Evolutionary conservation across 2,797 vertebrate species (phyloP).

Genomic region (Masticophis lateralis): DNA sequence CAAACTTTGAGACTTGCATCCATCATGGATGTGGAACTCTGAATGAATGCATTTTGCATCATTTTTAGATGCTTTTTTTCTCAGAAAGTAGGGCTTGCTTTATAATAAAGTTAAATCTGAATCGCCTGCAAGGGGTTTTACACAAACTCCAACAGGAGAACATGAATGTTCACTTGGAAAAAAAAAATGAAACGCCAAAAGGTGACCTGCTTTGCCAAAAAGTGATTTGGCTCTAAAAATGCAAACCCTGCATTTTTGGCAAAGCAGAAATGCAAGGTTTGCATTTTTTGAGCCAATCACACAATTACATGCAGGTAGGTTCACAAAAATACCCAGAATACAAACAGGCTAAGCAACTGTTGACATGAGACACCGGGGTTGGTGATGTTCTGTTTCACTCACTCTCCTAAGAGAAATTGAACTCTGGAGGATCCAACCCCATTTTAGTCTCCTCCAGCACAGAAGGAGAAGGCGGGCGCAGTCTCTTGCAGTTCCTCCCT

Average conservation of each 20-base stretch:
- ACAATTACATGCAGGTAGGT: not conserved
- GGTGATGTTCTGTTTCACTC: not conserved
- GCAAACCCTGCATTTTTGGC: too few species aligned
- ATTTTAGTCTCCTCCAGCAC: not conserved
- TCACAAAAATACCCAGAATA: not conserved
- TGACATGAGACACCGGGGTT: fast-evolving
- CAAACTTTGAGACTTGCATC: too few species aligned
- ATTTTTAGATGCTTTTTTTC: not conserved
- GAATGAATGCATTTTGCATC: too few species aligned
- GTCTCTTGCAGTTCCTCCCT: not conserved
- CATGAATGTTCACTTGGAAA: not conserved
- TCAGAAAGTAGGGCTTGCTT: not conserved
- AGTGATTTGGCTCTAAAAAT: too few species aligned
- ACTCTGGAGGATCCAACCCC: not conserved
- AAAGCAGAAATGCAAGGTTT: not conserved
- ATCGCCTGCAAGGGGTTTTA: not conserved
- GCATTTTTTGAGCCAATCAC: not conserved
- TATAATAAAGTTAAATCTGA: not conserved
- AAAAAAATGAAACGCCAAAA: not conserved
- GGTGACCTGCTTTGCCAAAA: not conserved
- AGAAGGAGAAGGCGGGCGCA: not conserved
- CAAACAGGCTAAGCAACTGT: not conserved
- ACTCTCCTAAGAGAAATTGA: not conserved
- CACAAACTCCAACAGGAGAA: not conserved
- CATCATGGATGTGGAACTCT: too few species aligned